A percentile compares a stretch with the other conserved stretches of the same genome.
Conservation (phyloP, 2,888 invertebrate species). For the Gastracanthus pulcherrimus region DNA sequence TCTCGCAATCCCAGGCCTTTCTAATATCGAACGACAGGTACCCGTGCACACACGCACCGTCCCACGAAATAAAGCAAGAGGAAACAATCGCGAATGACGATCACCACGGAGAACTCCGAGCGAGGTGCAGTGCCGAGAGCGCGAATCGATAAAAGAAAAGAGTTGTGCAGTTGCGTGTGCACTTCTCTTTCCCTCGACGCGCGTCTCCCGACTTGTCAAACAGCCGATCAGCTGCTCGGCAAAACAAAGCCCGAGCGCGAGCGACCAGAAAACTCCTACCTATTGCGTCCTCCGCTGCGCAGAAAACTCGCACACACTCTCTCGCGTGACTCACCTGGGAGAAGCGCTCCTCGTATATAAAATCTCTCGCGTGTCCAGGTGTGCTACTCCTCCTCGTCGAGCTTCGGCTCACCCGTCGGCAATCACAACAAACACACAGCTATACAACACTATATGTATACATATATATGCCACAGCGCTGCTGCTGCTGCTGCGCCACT, state of each 20-base stretch:
- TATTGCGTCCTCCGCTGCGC: neutral
- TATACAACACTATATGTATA: too few relatives aligned
- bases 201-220: slow-evolving; percentile 35
- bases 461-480: too few relatives aligned
- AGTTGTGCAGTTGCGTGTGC: neutral
- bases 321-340: neutral
- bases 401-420: neutral
- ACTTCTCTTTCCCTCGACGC: slow-evolving; percentile 22
- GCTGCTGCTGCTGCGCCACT: neutral
- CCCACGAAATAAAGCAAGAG: neutral
- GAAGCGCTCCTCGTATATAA: too few relatives aligned
- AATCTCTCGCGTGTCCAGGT: too few relatives aligned
- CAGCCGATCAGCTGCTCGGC: slow-evolving; percentile 71
- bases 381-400: neutral
- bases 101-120: neutral
- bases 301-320: too few relatives aligned
- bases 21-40: neutral
- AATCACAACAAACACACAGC: neutral
- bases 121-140: neutral
- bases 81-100: neutral
- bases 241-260: slow-evolving; percentile 68
- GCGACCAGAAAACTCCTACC: neutral
- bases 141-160: slow-evolving; percentile 29
- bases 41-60: neutral
- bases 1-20: too few relatives aligned